A percentile compares a stretch with the other conserved stretches of the same genome.
These are phyloP conservation scores for Odontamblyopus rebecca DNA, from an alignment of 2,797 vertebrate species.

Conservation along the genomic window DNA sequence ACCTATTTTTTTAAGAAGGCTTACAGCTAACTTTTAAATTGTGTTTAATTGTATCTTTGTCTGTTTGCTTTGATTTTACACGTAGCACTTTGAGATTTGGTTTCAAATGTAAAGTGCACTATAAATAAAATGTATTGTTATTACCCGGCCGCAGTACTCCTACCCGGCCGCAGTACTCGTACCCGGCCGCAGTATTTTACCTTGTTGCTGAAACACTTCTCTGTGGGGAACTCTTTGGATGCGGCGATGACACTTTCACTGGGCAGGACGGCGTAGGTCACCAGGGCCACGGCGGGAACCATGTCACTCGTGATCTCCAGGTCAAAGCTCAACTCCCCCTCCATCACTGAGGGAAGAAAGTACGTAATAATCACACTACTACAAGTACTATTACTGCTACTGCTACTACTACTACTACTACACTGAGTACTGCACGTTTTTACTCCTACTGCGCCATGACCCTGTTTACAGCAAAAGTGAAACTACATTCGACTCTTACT, in stretches of 20 bases:
- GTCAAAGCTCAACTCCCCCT: neutral
- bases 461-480: neutral
- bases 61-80: too few relatives aligned
- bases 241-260: neutral
- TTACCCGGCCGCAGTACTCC: too few relatives aligned
- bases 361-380: neutral
- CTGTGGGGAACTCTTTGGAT: neutral
- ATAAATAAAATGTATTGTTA: too few relatives aligned
- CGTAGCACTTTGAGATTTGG: too few relatives aligned
- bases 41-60: too few relatives aligned
- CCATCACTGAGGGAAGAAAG: neutral
- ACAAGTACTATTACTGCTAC: neutral
- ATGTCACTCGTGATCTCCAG: neutral
- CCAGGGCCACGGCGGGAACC: neutral
- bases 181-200: neutral
- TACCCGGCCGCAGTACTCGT: too few relatives aligned
- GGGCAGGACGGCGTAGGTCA: constrained; percentile 1
- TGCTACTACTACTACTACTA: neutral
- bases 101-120: too few relatives aligned
- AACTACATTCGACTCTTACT: neutral
- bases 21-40: too few relatives aligned
- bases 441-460: neutral
- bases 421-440: neutral
- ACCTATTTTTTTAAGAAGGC: too few relatives aligned
- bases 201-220: neutral